Percentiles rank a stretch among this genome's conserved stretches.
Conservation (phyloP, 1,140 invertebrate genomes). For the Zaprionus kolodkinae region DNA sequence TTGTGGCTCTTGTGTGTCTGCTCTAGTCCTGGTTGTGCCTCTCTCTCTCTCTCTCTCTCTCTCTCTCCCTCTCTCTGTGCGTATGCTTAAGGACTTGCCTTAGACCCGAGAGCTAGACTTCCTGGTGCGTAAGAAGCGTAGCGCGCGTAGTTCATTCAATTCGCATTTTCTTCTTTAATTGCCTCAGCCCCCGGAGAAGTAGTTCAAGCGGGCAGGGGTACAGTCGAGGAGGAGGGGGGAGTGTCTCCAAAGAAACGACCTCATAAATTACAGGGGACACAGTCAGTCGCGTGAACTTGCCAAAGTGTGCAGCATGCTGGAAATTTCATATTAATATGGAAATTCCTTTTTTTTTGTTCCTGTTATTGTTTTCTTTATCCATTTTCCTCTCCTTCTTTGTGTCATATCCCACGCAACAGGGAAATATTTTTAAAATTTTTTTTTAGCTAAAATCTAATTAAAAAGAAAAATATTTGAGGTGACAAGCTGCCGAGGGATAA, state of each 20-base stretch:
- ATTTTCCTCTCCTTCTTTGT: slow-evolving; percentile 26
- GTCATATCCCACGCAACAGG: slow-evolving; percentile 1
- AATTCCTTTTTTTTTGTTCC: slow-evolving; percentile 33
- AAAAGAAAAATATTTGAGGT: slow-evolving; percentile 26
- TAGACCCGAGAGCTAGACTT: slow-evolving; percentile 50
- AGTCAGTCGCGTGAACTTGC: slow-evolving; percentile 52
- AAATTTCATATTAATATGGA: slow-evolving; percentile 64
- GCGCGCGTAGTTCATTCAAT: slow-evolving; percentile 72
- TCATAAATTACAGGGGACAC: slow-evolving; percentile 62
- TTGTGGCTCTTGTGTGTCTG: slow-evolving; percentile 42
- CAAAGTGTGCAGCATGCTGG: slow-evolving; percentile 41
- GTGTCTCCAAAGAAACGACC: slow-evolving; percentile 1
- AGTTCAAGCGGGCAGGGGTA: not conserved
- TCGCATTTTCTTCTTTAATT: slow-evolving; percentile 71
- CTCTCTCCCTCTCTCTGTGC: slow-evolving; percentile 4
- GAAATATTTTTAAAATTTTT: slow-evolving; percentile 32
- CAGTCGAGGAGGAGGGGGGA: not conserved
- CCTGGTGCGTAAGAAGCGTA: slow-evolving; percentile 69
- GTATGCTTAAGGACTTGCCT: slow-evolving; percentile 51
- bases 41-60: not conserved
- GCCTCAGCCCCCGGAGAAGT: slow-evolving; percentile 18
- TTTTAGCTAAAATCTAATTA: slow-evolving; percentile 66
- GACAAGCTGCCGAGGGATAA: too few relatives aligned
- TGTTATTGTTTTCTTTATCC: slow-evolving; percentile 31
- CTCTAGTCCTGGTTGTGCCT: slow-evolving; percentile 8